Percentiles rank a stretch among this genome's conserved stretches.
These are phyloP conservation scores for Dolichoris vasculosae DNA, from an alignment of 1,140 invertebrate species.

Conservation along the genomic window DNA sequence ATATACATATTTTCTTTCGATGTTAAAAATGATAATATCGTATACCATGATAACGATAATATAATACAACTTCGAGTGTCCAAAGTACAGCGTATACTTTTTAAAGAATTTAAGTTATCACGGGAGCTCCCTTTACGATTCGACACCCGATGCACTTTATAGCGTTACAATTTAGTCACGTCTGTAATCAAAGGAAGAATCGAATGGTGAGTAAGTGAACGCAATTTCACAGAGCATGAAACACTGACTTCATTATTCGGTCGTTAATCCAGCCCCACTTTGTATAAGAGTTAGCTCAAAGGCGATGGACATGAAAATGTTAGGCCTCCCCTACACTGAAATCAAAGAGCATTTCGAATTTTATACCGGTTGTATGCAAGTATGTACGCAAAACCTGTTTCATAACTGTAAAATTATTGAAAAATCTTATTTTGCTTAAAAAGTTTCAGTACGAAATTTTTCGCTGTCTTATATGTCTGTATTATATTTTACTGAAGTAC, in stretches of 20 bases:
- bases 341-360: conserved; percentile 33
- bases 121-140: conserved; percentile 34
- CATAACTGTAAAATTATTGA: background rate
- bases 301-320: conserved; percentile 5
- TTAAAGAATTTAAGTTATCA: conserved; percentile 8
- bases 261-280: conserved; percentile 69
- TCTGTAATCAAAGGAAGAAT: conserved; percentile 71
- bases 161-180: conserved; percentile 66
- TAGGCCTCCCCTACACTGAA: conserved; percentile 8
- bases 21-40: no score
- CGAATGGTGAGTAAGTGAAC: conserved; percentile 69
- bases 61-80: background rate
- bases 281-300: conserved; percentile 52
- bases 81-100: background rate
- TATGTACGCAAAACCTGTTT: background rate
- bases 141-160: conserved; percentile 61
- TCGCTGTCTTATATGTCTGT: background rate
- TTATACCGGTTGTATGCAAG: conserved; percentile 9
- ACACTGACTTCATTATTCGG: conserved; percentile 75
- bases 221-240: conserved; percentile 75
- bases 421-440: background rate
- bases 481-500: background rate
- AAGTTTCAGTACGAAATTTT: background rate
- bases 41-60: background rate
- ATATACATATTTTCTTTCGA: background rate